phyloP scores from a whole-genome alignment of 2,113 vertebrate species.

The Leucosticte australis region DNA sequence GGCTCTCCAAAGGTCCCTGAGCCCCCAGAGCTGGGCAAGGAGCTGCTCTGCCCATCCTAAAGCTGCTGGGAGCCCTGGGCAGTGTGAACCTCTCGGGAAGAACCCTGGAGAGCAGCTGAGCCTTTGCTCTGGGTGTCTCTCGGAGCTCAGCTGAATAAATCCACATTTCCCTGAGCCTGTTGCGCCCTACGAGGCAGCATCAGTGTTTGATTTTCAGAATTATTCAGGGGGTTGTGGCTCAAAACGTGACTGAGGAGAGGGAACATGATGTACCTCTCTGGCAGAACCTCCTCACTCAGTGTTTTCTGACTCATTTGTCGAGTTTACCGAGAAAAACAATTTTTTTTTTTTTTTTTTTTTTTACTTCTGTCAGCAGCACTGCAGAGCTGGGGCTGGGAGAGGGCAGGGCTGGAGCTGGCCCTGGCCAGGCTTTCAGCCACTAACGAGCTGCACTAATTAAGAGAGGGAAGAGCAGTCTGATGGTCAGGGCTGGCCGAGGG shows the following conservation, averaged over 20 bases:
- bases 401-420: neutral
- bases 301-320: conserved; percentile 69
- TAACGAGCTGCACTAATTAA: neutral
- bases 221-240: conserved; percentile 59
- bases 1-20: neutral
- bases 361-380: conserved; percentile 59
- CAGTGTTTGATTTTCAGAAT: conserved; percentile 51
- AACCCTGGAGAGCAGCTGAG: neutral
- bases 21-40: neutral
- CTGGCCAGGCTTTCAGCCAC: neutral
- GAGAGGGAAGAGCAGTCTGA: neutral
- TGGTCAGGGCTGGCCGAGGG: neutral
- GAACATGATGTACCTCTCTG: neutral
- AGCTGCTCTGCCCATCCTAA: neutral
- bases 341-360: neutral
- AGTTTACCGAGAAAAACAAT: conserved; percentile 72
- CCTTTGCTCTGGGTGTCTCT: neutral
- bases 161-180: fast-evolving
- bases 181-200: neutral
- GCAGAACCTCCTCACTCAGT: neutral
- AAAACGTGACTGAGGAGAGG: conserved; percentile 70
- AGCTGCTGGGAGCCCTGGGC: neutral
- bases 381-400: neutral
- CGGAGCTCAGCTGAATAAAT: neutral
- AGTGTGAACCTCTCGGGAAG: fast-evolving